Evolutionary conservation across 2,113 vertebrate genomes (phyloP).

Genomic region (Otolemur garnettii): DNA sequence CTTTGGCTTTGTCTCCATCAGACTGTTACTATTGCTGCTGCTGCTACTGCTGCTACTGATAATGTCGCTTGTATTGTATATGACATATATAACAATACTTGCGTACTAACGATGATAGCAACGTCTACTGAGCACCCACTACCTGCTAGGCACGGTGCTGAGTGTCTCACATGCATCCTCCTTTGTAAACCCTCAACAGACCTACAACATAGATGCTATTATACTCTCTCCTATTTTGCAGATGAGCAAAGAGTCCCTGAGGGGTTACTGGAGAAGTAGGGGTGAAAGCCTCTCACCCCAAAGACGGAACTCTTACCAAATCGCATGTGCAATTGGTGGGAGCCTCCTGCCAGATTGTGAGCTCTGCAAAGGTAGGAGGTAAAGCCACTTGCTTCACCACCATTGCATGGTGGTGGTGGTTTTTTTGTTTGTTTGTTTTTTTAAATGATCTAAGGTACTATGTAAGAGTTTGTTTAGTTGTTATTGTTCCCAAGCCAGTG

Average conservation of each 20-base stretch:
- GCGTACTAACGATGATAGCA: neutral
- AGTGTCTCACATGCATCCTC: rapidly evolving
- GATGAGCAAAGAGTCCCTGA: neutral
- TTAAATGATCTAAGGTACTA: neutral
- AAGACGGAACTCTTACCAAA: neutral
- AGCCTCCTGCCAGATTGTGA: neutral
- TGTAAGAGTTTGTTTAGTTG: neutral
- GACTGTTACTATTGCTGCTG: neutral
- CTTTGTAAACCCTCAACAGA: neutral
- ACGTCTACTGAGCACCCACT: neutral
- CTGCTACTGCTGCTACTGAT: neutral
- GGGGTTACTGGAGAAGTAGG: neutral
- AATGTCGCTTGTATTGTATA: too few relatives aligned
- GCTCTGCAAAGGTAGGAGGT: neutral
- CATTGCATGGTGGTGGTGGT: neutral
- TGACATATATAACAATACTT: too few relatives aligned
- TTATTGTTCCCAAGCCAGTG: neutral
- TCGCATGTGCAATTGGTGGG: neutral
- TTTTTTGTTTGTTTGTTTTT: neutral
- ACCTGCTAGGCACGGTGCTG: rapidly evolving
- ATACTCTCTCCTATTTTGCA: neutral
- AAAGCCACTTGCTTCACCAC: neutral
- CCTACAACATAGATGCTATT: rapidly evolving
- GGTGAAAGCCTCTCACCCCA: neutral
- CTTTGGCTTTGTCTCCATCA: neutral